Evolutionary conservation across 2,797 vertebrate species (phyloP).

Genomic region (Tragopan temminckii): DNA sequence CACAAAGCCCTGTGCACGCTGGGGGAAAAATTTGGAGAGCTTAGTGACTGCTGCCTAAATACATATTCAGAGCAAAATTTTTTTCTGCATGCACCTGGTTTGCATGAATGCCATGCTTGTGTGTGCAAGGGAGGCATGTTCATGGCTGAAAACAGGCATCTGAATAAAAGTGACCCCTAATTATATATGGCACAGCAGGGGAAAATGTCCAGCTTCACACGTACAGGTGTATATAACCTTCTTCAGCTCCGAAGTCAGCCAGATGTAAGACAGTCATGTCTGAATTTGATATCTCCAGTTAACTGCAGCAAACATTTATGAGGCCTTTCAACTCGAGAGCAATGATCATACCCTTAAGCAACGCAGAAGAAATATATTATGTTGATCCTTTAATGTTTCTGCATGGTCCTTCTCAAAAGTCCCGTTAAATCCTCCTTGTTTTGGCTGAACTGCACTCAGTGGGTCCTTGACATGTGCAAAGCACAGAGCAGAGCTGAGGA

Average conservation of each 20-base stretch:
- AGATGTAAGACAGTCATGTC: not conserved
- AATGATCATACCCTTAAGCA: not conserved
- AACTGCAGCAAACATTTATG: not conserved
- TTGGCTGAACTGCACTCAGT: not conserved
- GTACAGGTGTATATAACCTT: not conserved
- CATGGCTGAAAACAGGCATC: not conserved
- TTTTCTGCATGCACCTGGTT: slow-evolving; percentile 56
- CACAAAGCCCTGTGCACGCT: not conserved
- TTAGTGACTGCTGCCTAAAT: slow-evolving; percentile 37
- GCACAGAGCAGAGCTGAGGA: not conserved
- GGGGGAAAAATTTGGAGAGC: not conserved
- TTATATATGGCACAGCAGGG: not conserved
- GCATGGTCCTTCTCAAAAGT: not conserved
- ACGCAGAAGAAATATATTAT: not conserved
- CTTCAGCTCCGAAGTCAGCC: not conserved
- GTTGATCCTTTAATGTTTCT: not conserved
- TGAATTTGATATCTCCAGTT: not conserved
- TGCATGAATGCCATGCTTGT: slow-evolving; percentile 46
- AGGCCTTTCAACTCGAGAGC: not conserved
- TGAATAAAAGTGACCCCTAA: not conserved
- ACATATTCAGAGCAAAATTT: slow-evolving; percentile 39
- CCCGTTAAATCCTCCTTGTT: slow-evolving; percentile 6
- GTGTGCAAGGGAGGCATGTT: not conserved
- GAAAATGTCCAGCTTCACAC: not conserved
- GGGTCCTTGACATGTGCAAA: not conserved